A percentile compares a stretch with the other conserved stretches of the same genome.
phyloP scores from a whole-genome alignment of 2,888 invertebrate genomes.

The Muscina levida region DNA sequence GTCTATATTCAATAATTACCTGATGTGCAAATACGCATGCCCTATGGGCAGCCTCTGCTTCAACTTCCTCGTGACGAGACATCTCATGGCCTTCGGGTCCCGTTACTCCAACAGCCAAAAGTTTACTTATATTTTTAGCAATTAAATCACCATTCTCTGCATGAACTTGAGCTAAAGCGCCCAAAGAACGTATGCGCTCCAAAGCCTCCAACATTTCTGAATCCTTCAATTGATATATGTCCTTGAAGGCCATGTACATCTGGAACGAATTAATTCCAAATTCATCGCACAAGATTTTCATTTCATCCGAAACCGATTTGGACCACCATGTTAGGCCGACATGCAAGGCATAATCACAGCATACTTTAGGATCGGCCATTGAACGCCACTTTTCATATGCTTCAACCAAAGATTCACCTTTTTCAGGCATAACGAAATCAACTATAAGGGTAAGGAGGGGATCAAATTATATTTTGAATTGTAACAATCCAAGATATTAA shows the following conservation, averaged over 20 bases:
- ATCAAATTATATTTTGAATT: not conserved
- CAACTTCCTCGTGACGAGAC: constrained; percentile 97
- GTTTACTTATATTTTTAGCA: constrained; percentile 92
- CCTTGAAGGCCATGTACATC: constrained; percentile 98
- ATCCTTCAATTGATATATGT: constrained; percentile 93
- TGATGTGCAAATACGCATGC: constrained; percentile 96
- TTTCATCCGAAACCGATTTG: constrained; percentile 89
- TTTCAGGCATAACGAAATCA: constrained; percentile 92
- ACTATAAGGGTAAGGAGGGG: constrained; percentile 81
- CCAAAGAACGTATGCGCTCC: constrained; percentile 89
- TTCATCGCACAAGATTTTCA: constrained; percentile 91
- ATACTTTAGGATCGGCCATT: constrained; percentile 97
- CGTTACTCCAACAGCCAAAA: constrained; percentile 92
- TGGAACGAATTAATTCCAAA: constrained; percentile 98
- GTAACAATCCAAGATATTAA: not conserved
- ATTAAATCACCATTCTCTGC: constrained; percentile 98
- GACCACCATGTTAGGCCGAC: constrained; percentile 95
- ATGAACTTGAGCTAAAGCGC: constrained; percentile 95
- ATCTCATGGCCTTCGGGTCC: constrained; percentile 97
- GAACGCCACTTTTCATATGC: constrained; percentile 94
- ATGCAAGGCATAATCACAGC: constrained; percentile 98
- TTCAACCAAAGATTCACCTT: constrained; percentile 92
- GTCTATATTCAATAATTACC: constrained; percentile 88
- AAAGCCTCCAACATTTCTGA: constrained; percentile 93
- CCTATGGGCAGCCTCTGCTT: constrained; percentile 96